phyloP scores from a whole-genome alignment of 2,888 invertebrate genomes.

The Orchesella flavescens region DNA sequence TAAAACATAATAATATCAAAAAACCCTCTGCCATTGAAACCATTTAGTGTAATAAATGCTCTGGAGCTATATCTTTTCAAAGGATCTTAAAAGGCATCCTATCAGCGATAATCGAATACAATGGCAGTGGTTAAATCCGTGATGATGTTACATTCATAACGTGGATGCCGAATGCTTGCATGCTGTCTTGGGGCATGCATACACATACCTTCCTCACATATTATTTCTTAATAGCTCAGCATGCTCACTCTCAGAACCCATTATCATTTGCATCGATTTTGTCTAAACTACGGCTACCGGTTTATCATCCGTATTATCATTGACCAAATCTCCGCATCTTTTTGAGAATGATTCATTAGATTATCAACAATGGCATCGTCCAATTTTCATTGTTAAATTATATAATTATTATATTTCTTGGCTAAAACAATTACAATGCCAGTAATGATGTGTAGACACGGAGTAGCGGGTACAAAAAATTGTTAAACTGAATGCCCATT shows the following conservation, averaged over 20 bases:
- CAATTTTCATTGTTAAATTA: no score
- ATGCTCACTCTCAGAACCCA: constrained; percentile 59
- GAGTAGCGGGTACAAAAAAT: no score
- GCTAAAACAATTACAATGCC: no score
- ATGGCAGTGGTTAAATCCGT: constrained; percentile 49
- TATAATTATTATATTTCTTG: no score
- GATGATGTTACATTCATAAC: constrained; percentile 44
- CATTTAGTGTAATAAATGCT: constrained; percentile 47
- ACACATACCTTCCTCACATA: constrained; percentile 7
- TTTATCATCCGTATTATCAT: constrained; percentile 30
- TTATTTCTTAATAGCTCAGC: constrained; percentile 54
- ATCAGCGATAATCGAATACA: constrained; percentile 41
- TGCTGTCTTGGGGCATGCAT: constrained; percentile 6
- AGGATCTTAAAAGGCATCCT: constrained; percentile 47
- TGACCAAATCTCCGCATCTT: neutral
- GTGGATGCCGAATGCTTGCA: constrained; percentile 26
- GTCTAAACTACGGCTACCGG: constrained; percentile 51
- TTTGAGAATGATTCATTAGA: neutral
- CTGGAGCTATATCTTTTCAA: constrained; percentile 41
- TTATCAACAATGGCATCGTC: no score
- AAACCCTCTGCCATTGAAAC: neutral
- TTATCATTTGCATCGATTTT: constrained; percentile 58
- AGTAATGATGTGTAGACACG: no score
- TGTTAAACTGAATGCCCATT: no score
- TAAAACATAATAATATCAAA: no score